Evolutionary conservation across 2,888 invertebrate genomes (phyloP).

Genomic region (Acronicta leporina): DNA sequence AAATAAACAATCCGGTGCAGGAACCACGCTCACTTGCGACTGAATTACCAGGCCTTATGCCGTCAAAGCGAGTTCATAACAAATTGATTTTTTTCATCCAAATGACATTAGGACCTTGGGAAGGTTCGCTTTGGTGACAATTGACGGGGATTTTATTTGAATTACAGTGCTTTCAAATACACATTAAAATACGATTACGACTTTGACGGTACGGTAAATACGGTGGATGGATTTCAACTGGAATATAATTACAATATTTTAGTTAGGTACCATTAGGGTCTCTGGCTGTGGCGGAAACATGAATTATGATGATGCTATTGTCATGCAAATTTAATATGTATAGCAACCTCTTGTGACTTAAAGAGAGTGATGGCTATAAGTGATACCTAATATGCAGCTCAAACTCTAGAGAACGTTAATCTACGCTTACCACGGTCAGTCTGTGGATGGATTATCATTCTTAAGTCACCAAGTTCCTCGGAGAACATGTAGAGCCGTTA

Average conservation of each 20-base stretch:
- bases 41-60: conserved; percentile 72
- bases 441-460: no score
- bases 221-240: conserved; percentile 48
- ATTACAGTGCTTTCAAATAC: conserved; percentile 59
- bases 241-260: conserved; percentile 47
- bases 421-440: no score
- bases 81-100: conserved; percentile 76
- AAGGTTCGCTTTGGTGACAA: conserved; percentile 53
- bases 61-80: conserved; percentile 66
- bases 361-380: no score
- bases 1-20: conserved; percentile 71
- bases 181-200: conserved; percentile 60
- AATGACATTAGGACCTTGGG: conserved; percentile 59
- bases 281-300: conserved; percentile 8
- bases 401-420: no score
- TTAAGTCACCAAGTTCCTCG: no score
- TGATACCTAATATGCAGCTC: no score
- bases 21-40: conserved; percentile 81
- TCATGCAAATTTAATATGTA: conserved; percentile 41
- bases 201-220: conserved; percentile 47
- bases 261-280: conserved; percentile 26
- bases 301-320: conserved; percentile 21
- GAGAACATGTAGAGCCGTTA: no score
- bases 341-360: neutral
- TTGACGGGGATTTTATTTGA: conserved; percentile 60